These are phyloP conservation scores for Trachelus stipa DNA, from an alignment of 2,888 invertebrate genomes.

Conservation along the genomic window DNA sequence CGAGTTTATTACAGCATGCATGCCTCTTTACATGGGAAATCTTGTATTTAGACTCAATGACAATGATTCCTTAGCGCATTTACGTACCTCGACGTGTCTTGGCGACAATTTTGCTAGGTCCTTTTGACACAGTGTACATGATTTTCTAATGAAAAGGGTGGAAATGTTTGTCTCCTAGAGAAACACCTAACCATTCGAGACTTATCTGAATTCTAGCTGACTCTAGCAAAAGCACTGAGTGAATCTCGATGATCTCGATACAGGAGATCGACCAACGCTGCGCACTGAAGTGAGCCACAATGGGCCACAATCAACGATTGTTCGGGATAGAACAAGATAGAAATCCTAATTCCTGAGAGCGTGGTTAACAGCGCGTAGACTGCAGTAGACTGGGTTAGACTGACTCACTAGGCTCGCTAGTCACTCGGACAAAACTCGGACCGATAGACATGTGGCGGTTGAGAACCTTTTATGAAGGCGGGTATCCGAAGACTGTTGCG, in stretches of 20 bases:
- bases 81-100: slow-evolving; percentile 83
- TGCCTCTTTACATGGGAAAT: too few species aligned
- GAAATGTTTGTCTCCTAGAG: slow-evolving; percentile 6
- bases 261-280: not conserved
- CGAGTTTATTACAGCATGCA: too few species aligned
- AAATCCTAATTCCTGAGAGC: too few species aligned
- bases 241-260: too few species aligned
- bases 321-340: too few species aligned
- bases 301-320: too few species aligned
- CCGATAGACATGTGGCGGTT: not conserved
- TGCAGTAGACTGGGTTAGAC: too few species aligned
- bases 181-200: slow-evolving; percentile 33
- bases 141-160: slow-evolving; percentile 43
- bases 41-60: too few species aligned
- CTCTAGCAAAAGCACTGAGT: not conserved
- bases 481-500: too few species aligned
- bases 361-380: too few species aligned
- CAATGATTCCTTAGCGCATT: slow-evolving; percentile 12
- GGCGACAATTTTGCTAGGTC: slow-evolving; percentile 88
- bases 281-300: slow-evolving; percentile 2
- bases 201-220: slow-evolving; percentile 17
- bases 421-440: not conserved
- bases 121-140: slow-evolving; percentile 91
- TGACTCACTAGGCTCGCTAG: too few species aligned
- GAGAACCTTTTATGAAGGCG: not conserved